phyloP scores from a whole-genome alignment of 2,888 invertebrate genomes.

The Trachelus troglodyta region DNA sequence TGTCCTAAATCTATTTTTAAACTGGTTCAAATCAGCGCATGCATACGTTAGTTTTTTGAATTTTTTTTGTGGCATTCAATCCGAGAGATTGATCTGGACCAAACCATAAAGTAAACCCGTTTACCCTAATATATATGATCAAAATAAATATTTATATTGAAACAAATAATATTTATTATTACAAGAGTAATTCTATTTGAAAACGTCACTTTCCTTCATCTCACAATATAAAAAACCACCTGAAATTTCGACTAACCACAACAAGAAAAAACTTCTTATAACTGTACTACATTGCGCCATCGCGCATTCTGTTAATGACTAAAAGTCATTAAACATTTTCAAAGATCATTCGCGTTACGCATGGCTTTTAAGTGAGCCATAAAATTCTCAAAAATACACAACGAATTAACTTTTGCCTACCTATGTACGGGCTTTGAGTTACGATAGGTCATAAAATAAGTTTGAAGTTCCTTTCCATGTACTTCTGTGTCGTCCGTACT shows the following conservation, averaged over 20 bases:
- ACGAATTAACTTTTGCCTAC: background rate
- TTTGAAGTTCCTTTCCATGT: background rate
- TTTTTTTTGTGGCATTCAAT: too few relatives aligned
- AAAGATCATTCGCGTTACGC: background rate
- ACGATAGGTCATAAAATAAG: background rate
- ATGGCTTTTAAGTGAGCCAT: background rate
- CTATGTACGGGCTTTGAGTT: background rate
- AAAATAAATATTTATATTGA: background rate
- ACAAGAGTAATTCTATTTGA: background rate
- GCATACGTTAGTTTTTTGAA: too few relatives aligned
- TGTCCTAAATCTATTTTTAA: too few relatives aligned
- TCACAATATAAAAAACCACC: background rate
- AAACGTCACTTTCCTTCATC: background rate
- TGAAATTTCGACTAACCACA: background rate
- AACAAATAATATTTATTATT: background rate
- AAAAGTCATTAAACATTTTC: background rate
- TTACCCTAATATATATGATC: too few relatives aligned
- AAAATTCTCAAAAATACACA: background rate
- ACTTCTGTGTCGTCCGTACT: background rate
- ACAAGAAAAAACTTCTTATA: background rate
- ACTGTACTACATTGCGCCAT: background rate
- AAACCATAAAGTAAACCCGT: too few relatives aligned
- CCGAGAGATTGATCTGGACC: too few relatives aligned
- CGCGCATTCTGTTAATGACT: background rate
- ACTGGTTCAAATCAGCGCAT: too few relatives aligned